Evolutionary conservation across 1,140 invertebrate genomes (phyloP).

Genomic region (Zaprionus taronus): DNA sequence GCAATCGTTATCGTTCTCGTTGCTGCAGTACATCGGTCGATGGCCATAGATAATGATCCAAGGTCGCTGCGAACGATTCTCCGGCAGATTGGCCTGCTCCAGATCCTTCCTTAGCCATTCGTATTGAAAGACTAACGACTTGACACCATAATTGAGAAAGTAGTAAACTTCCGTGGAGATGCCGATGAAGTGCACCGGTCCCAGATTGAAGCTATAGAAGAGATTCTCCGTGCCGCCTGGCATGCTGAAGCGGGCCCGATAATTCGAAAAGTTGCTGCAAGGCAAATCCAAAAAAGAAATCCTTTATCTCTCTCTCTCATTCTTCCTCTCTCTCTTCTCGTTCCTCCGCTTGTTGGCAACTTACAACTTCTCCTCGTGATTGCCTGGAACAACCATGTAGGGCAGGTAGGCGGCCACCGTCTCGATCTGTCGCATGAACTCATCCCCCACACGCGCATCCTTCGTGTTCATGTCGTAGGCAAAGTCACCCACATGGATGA

Average conservation of each 20-base stretch:
- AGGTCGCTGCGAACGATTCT: conserved; percentile 89
- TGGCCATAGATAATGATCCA: conserved; percentile 98
- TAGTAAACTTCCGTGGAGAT: conserved; percentile 98
- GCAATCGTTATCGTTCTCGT: conserved; percentile 94
- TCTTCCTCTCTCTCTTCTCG: not conserved
- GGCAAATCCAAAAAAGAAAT: conserved; percentile 56
- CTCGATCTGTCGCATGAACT: conserved; percentile 96
- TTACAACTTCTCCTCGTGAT: conserved; percentile 95
- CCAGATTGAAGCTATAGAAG: conserved; percentile 96
- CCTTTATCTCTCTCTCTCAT: not conserved
- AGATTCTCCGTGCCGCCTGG: conserved; percentile 91
- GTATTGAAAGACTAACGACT: conserved; percentile 93
- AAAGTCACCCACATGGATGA: conserved; percentile 97
- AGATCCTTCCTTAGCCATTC: conserved; percentile 95
- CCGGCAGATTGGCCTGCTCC: conserved; percentile 87
- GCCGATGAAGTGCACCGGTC: conserved; percentile 95
- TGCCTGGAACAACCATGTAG: conserved; percentile 97
- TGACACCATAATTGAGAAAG: conserved; percentile 94
- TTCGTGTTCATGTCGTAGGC: conserved; percentile 97
- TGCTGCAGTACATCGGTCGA: conserved; percentile 98
- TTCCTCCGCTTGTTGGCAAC: conserved; percentile 71
- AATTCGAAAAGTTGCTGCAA: conserved; percentile 94
- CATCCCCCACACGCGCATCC: conserved; percentile 92
- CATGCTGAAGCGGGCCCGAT: conserved; percentile 95
- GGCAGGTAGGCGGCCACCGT: conserved; percentile 94